These are phyloP conservation scores for Himalopsyche kuldschensis DNA, from an alignment of 2,888 invertebrate species.

Conservation along the genomic window DNA sequence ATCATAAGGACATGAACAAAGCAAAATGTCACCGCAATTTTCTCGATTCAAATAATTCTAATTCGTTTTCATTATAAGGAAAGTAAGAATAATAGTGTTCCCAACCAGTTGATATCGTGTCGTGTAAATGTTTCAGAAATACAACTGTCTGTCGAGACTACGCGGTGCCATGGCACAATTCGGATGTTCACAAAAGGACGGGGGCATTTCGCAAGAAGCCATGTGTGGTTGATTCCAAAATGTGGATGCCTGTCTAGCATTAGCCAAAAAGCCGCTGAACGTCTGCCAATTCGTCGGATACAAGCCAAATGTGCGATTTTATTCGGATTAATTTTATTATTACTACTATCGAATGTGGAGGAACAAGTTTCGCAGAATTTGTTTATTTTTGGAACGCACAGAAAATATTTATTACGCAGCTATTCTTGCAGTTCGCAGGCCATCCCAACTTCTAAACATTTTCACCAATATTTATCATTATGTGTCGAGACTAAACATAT, in stretches of 20 bases:
- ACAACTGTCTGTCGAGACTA: not conserved
- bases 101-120: no score
- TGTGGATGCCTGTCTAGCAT: not conserved
- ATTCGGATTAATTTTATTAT: not conserved
- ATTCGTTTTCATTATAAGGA: no score
- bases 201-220: not conserved
- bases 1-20: no score
- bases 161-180: not conserved
- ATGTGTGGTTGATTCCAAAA: not conserved
- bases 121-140: not conserved
- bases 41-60: no score
- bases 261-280: not conserved
- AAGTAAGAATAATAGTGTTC: no score
- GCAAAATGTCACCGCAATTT: no score
- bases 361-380: not conserved
- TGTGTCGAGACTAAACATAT: no score
- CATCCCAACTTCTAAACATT: not conserved
- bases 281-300: constrained; percentile 1
- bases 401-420: constrained; percentile 1
- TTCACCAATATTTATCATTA: no score
- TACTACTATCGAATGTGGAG: not conserved
- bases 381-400: not conserved
- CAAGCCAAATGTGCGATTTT: constrained; percentile 1
- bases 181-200: not conserved
- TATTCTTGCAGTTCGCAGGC: not conserved